Conservation (phyloP, 2,888 invertebrate genomes). For the Eurytoma adleriae region DNA sequence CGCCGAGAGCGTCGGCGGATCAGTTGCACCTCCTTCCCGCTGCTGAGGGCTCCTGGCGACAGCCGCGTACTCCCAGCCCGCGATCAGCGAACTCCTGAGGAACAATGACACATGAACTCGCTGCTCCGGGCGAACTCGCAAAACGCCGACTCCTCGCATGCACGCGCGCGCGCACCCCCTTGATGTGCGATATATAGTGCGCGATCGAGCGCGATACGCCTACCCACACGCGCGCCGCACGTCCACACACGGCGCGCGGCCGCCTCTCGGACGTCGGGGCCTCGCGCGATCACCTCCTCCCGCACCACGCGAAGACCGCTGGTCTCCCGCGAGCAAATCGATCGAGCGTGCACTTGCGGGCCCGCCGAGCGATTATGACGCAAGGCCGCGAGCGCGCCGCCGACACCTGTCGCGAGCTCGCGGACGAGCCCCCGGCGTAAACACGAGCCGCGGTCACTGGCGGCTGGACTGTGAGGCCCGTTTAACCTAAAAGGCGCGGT, state of each 20-base stretch:
- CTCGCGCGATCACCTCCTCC: too few relatives aligned
- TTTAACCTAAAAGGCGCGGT: neutral
- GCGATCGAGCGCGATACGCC: constrained; percentile 1
- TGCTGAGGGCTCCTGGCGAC: neutral
- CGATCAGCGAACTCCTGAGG: too few relatives aligned
- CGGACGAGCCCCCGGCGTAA: too few relatives aligned
- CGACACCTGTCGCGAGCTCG: too few relatives aligned
- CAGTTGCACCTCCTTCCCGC: too few relatives aligned
- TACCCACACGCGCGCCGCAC: neutral
- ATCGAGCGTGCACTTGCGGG: constrained; percentile 1
- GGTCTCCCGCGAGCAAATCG: too few relatives aligned
- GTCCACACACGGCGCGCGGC: neutral
- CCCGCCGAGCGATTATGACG: too few relatives aligned
- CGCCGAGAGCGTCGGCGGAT: too few relatives aligned
- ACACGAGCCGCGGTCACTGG: too few relatives aligned
- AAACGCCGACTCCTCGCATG: constrained; percentile 22
- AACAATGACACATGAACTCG: neutral
- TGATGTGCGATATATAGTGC: neutral
- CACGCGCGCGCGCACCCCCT: constrained; percentile 17
- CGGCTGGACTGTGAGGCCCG: too few relatives aligned
- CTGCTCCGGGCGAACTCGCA: too few relatives aligned
- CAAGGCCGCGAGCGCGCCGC: neutral
- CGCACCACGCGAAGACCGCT: too few relatives aligned
- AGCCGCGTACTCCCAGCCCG: neutral
- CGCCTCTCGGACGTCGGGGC: neutral